phyloP scores from a whole-genome alignment of 2,888 invertebrate genomes.

The Cheilosia pagana region DNA sequence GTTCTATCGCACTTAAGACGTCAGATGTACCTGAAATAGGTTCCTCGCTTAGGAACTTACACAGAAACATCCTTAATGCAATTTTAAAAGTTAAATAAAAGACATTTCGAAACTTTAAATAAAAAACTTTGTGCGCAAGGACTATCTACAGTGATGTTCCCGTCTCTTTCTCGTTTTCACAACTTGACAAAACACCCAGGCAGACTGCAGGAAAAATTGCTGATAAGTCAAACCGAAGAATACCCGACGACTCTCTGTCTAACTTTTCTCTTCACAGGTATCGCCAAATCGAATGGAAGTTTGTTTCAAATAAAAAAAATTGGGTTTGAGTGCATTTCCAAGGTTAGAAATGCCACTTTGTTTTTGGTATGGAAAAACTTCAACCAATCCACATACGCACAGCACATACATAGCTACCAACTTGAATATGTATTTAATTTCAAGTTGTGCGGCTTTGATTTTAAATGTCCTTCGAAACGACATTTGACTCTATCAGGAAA shows the following conservation, averaged over 20 bases:
- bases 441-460: slow-evolving; percentile 55
- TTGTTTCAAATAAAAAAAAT: slow-evolving; percentile 3
- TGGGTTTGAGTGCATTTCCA: slow-evolving; percentile 9
- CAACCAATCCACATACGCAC: slow-evolving; percentile 12
- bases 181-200: slow-evolving; percentile 35
- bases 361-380: not conserved
- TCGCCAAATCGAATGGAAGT: slow-evolving; percentile 49
- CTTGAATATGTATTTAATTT: slow-evolving; percentile 59
- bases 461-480: slow-evolving; percentile 38
- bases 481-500: slow-evolving; percentile 38
- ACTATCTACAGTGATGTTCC: slow-evolving; percentile 30
- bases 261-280: slow-evolving; percentile 57
- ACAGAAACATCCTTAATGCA: slow-evolving; percentile 68
- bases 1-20: slow-evolving; percentile 40
- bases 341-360: slow-evolving; percentile 9
- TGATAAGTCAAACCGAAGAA: slow-evolving; percentile 24
- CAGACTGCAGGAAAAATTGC: not conserved
- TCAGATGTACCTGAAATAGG: slow-evolving; percentile 19
- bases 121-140: slow-evolving; percentile 49
- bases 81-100: slow-evolving; percentile 73
- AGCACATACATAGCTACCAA: too few relatives aligned
- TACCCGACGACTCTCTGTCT: slow-evolving; percentile 22
- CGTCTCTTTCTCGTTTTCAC: slow-evolving; percentile 1
- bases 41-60: not conserved
- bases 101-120: slow-evolving; percentile 68